These are phyloP conservation scores for Deilephila elpenor DNA, from an alignment of 2,888 invertebrate species.

Conservation along the genomic window DNA sequence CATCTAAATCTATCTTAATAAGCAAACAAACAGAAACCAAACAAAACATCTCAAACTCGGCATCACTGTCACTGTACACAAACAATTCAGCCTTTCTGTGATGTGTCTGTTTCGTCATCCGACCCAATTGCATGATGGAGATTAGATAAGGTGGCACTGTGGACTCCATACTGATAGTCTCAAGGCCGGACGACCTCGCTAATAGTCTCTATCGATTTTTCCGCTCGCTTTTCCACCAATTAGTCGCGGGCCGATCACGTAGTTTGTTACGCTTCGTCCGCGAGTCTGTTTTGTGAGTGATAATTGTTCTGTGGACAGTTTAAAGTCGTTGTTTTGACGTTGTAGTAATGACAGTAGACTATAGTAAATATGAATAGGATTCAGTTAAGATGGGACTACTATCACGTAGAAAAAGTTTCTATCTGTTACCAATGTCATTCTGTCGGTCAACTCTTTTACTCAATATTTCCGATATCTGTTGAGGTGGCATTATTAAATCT, in stretches of 20 bases:
- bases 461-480: not conserved
- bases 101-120: constrained; percentile 55
- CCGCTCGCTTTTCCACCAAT: constrained; percentile 30
- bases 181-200: constrained; percentile 45
- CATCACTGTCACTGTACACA: not conserved
- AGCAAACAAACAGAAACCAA: not conserved
- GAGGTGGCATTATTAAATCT: not conserved
- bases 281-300: not conserved
- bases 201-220: constrained; percentile 40
- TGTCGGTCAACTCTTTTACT: not conserved
- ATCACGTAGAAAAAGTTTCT: too few relatives aligned
- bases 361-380: too few relatives aligned
- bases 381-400: too few relatives aligned
- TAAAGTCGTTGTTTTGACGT: not conserved
- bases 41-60: not conserved
- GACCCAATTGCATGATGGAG: constrained; percentile 58
- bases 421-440: too few relatives aligned
- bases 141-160: constrained; percentile 56
- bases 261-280: constrained; percentile 49
- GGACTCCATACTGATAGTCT: constrained; percentile 57
- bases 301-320: not conserved
- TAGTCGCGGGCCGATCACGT: constrained; percentile 47
- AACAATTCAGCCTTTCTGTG: constrained; percentile 19
- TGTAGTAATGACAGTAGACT: too few relatives aligned
- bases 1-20: too few relatives aligned